Conservation (phyloP, 2,888 invertebrate genomes). For the Aspidiotus destructor region DNA sequence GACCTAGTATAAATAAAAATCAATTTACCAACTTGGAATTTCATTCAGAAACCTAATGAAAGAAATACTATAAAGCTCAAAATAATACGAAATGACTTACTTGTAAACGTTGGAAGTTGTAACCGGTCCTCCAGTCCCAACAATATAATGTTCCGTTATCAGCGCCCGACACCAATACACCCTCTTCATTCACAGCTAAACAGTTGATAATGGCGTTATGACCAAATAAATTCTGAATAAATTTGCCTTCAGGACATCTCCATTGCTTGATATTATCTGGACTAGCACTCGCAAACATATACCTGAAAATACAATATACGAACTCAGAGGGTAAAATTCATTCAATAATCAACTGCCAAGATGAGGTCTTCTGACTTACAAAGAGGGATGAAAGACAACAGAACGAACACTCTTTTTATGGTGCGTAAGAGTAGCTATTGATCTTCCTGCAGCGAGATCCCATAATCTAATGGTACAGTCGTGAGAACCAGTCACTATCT, state of each 20-base stretch:
- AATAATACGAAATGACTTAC: conserved; percentile 43
- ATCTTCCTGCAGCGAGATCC: conserved; percentile 95
- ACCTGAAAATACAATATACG: conserved; percentile 42
- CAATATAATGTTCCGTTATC: conserved; percentile 95
- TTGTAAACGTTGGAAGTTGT: conserved; percentile 91
- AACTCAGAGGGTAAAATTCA: not conserved
- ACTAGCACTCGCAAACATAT: conserved; percentile 95
- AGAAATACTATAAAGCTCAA: too few relatives aligned
- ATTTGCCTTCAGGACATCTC: conserved; percentile 96
- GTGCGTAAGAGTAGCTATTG: conserved; percentile 88
- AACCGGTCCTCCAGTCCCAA: conserved; percentile 99
- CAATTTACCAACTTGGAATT: too few relatives aligned
- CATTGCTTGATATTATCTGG: conserved; percentile 99
- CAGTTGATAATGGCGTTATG: conserved; percentile 97
- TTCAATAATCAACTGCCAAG: not conserved
- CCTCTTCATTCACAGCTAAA: conserved; percentile 86
- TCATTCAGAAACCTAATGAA: too few relatives aligned
- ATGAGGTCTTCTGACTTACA: conserved; percentile 44
- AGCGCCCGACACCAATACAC: conserved; percentile 93
- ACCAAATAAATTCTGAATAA: conserved; percentile 91
- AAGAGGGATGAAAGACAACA: conserved; percentile 63
- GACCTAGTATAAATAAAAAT: too few relatives aligned
- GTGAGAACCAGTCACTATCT: conserved; percentile 85
- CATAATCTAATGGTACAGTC: conserved; percentile 94
- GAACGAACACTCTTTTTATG: conserved; percentile 93